Evolutionary conservation across 2,888 invertebrate genomes (phyloP).

Genomic region (Tetranychus piercei): DNA sequence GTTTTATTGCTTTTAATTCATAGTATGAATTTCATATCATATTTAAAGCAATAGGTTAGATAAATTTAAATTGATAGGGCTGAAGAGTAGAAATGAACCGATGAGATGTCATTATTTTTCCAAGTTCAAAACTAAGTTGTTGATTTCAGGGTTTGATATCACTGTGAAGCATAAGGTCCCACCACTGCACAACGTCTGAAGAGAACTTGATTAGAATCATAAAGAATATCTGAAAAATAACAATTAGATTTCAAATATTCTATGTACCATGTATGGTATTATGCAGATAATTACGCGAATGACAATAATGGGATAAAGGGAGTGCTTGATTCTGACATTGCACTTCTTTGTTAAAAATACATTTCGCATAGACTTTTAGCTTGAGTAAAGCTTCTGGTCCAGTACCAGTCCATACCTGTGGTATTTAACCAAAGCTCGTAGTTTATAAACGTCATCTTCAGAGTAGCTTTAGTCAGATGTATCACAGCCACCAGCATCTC

Average conservation of each 20-base stretch:
- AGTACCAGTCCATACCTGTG: slow-evolving; percentile 51
- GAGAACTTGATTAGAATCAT: slow-evolving; percentile 48
- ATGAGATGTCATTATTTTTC: no score
- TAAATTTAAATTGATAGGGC: no score
- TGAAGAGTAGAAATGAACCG: no score
- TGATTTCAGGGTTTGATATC: slow-evolving; percentile 15
- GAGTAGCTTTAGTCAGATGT: slow-evolving; percentile 45
- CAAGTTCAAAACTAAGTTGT: slow-evolving; percentile 4
- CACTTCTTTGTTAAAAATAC: slow-evolving; percentile 56
- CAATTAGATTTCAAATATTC: no score
- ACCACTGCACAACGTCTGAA: slow-evolving; percentile 56
- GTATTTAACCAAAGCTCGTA: slow-evolving; percentile 61
- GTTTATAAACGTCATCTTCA: slow-evolving; percentile 52
- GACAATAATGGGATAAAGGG: slow-evolving; percentile 63
- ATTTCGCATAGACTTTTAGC: slow-evolving; percentile 43
- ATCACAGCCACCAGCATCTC: background rate
- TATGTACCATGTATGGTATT: background rate
- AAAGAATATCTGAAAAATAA: slow-evolving; percentile 30
- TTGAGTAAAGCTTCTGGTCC: slow-evolving; percentile 57
- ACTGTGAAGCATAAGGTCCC: slow-evolving; percentile 36
- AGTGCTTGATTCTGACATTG: slow-evolving; percentile 53
- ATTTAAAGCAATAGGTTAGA: no score
- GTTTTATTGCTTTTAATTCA: no score
- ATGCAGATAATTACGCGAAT: slow-evolving; percentile 48
- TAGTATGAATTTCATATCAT: no score